A percentile compares a stretch with the other conserved stretches of the same genome.
These are phyloP conservation scores for Salminus brasiliensis DNA, from an alignment of 2,113 vertebrate genomes.

Conservation along the genomic window DNA sequence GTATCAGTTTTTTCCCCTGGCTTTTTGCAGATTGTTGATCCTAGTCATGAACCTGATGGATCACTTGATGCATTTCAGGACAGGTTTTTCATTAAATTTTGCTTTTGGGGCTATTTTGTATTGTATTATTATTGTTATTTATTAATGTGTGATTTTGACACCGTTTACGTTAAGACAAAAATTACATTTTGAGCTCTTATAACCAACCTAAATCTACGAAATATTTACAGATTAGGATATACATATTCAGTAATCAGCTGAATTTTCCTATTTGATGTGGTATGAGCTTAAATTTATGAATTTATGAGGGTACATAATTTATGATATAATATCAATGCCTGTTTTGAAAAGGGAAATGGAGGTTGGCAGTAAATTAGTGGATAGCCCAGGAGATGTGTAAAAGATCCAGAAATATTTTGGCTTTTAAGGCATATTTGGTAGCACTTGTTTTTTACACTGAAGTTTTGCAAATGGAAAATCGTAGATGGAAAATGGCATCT, in stretches of 20 bases:
- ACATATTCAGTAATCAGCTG: not conserved
- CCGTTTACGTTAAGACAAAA: not conserved
- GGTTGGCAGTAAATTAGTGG: not conserved
- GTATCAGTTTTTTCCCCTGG: not conserved
- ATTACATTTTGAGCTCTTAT: not conserved
- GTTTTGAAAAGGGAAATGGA: not conserved
- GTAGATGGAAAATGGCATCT: not conserved
- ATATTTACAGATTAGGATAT: not conserved
- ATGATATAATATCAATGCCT: not conserved
- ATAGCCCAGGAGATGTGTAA: not conserved
- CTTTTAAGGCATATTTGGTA: not conserved
- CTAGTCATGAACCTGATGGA: not conserved
- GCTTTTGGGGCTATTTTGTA: conserved; percentile 32
- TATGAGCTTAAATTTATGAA: not conserved
- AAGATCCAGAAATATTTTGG: not conserved
- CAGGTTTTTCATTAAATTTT: conserved; percentile 41
- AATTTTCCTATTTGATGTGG: not conserved
- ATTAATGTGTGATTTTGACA: not conserved
- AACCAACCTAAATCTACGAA: not conserved
- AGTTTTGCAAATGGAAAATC: not conserved
- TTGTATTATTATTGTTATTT: conserved; percentile 27
- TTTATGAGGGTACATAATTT: not conserved
- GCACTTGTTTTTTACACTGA: not conserved
- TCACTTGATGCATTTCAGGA: not conserved
- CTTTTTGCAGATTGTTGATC: not conserved